phyloP scores from a whole-genome alignment of 2,113 vertebrate genomes.

The Apistogramma diplotaenia region DNA sequence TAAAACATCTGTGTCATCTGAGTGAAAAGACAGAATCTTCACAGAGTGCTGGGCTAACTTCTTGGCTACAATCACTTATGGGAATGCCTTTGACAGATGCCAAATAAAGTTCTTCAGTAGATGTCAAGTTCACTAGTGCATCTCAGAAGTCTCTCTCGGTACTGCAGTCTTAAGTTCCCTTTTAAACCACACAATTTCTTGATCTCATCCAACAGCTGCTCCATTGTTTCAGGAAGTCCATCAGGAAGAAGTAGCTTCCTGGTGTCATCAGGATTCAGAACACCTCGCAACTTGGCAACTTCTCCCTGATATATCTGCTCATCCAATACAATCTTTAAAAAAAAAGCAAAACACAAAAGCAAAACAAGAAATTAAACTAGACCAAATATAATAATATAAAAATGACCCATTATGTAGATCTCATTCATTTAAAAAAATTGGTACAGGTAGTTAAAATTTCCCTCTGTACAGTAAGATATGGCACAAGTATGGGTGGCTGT shows the following conservation, averaged over 20 bases:
- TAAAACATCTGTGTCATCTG: neutral
- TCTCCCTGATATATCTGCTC: neutral
- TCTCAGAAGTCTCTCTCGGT: slow-evolving; percentile 14
- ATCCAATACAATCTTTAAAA: neutral
- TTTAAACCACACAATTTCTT: neutral
- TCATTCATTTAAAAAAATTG: too few relatives aligned
- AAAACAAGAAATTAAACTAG: too few relatives aligned
- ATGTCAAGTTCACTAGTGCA: slow-evolving; percentile 18
- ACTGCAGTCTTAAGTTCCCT: neutral
- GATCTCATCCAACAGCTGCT: neutral
- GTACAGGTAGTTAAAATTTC: too few relatives aligned
- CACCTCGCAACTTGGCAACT: neutral
- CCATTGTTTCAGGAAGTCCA: neutral
- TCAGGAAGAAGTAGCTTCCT: neutral
- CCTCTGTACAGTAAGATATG: too few relatives aligned
- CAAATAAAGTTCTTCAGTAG: neutral
- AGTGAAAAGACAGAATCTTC: neutral
- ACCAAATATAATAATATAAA: too few relatives aligned
- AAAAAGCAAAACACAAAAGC: too few relatives aligned
- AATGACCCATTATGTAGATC: too few relatives aligned
- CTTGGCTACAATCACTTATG: neutral
- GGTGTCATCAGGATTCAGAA: slow-evolving; percentile 3
- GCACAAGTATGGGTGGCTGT: too few relatives aligned
- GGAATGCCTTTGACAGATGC: slow-evolving; percentile 5
- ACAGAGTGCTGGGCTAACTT: neutral